phyloP scores from a whole-genome alignment of 2,113 vertebrate species.

The Lophura nycthemera region DNA sequence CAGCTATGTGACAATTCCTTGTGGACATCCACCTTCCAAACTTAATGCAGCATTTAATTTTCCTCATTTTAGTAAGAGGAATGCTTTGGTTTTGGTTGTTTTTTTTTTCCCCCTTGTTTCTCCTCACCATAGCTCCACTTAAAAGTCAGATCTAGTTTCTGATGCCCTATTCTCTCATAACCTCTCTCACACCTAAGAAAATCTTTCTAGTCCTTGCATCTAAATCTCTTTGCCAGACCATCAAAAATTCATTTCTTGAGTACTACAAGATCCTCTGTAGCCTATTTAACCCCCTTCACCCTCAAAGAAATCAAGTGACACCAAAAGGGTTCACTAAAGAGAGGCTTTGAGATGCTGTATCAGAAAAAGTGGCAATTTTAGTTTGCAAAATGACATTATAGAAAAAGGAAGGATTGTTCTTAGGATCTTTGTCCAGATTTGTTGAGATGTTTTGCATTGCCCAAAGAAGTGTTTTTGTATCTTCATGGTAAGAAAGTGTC shows the following conservation, averaged over 20 bases:
- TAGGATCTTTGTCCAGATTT: not conserved
- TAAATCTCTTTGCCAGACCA: not conserved
- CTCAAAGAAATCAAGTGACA: constrained; percentile 9
- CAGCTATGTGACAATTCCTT: not conserved
- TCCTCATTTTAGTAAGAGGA: not conserved
- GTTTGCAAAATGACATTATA: not conserved
- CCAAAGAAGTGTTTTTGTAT: not conserved
- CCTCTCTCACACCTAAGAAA: not conserved
- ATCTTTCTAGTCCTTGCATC: not conserved
- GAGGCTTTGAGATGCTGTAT: not conserved
- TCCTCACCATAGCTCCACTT: not conserved
- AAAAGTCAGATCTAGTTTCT: not conserved
- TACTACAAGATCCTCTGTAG: not conserved
- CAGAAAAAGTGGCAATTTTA: not conserved
- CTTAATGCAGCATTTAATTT: not conserved
- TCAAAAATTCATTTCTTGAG: not conserved
- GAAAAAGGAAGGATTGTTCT: not conserved
- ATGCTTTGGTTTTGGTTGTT: no score
- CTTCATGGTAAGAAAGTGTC: not conserved
- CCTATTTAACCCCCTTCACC: not conserved
- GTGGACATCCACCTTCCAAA: not conserved
- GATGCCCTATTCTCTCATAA: not conserved
- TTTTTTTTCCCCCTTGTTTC: not conserved
- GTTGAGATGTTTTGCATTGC: not conserved
- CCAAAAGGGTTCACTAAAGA: not conserved